Evolutionary conservation across 2,797 vertebrate species (phyloP), one percentile per base, ranked within the genome.

Genomic region (Acanthurus tractus): DNA sequence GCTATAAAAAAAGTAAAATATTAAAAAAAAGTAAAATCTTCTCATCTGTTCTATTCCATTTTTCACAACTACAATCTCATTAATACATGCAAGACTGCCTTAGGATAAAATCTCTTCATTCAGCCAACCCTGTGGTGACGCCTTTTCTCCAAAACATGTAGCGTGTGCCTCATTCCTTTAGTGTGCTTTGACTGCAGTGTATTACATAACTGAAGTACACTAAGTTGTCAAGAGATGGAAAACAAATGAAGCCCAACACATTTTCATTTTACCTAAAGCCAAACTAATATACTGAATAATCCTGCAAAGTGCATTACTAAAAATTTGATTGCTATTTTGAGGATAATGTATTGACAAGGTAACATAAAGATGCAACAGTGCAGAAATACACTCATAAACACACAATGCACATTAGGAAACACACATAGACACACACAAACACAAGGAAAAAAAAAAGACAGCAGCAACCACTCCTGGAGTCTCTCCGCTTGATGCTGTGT

Each of bases 401-500:
- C 56, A 75, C 61, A 74, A 54, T 53, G 45, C 56, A 74, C 76
- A 74, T 0, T 76, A 23, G 62, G 22, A 74, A 62, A 74, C 2
- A 57, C 54, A 82, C 79, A 82, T 42, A 74, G 13, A 65, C 4
- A 52, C 34, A 73, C 56, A 70, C 63, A 50, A 22, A 76, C 58
- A 2, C 14, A 15, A 49, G 38, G 20, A 50, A 46, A 59, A 63
- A 70, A 82, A 87, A 85, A 83, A 78, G 77, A 70, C 86, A 86
- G 84, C 83, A 89, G 79, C 90, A 88, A 82, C 84, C 83, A 86
- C 84, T 92, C 87, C 82, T 73, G 52, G 85, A 92, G 90, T 93
- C 84, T 86, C 91, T 89, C 86, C 74, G 91, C 90, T 90, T 88
- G 90, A 90, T 89, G 90, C 92, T 88, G 89, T 86, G 89, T 92